Conservation (phyloP, 1,140 invertebrate genomes). For the Zaprionus capensis region DNA sequence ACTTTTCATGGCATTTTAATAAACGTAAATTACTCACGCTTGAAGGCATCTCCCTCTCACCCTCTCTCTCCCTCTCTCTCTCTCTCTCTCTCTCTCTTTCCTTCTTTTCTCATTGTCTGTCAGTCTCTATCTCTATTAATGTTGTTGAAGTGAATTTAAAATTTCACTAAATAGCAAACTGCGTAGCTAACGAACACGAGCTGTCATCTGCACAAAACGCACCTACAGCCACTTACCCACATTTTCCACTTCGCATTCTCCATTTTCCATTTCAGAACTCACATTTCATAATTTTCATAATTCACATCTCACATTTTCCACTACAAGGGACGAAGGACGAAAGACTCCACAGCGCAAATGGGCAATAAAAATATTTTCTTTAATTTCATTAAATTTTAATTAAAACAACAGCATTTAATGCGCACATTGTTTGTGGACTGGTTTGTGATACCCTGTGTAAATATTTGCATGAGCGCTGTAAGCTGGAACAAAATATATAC, state of each 20-base stretch:
- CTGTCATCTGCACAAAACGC: conserved; percentile 37
- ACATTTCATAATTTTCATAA: conserved; percentile 22
- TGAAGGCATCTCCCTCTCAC: conserved; percentile 3
- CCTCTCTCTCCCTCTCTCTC: neutral
- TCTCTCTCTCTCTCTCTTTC: neutral
- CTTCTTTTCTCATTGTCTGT: neutral
- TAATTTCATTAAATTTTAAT: conserved; percentile 77
- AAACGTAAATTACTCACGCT: conserved; percentile 37
- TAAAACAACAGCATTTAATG: conserved; percentile 52
- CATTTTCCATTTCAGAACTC: conserved; percentile 2
- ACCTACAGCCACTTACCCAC: conserved; percentile 1
- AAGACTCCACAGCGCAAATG: conserved; percentile 41
- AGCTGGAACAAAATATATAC: neutral
- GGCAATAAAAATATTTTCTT: conserved; percentile 68
- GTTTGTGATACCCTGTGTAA: neutral
- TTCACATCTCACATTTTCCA: conserved; percentile 20
- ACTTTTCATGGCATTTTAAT: conserved; percentile 39
- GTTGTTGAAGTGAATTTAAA: conserved; percentile 24
- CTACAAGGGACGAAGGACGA: neutral
- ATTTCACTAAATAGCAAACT: conserved; percentile 40
- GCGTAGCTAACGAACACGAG: conserved; percentile 38
- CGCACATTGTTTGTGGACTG: conserved; percentile 24
- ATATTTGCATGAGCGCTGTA: neutral
- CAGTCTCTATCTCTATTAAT: neutral
- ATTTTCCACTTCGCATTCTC: neutral